Conservation (phyloP, 1,140 invertebrate genomes). For the Drosophila grimshawi region DNA sequence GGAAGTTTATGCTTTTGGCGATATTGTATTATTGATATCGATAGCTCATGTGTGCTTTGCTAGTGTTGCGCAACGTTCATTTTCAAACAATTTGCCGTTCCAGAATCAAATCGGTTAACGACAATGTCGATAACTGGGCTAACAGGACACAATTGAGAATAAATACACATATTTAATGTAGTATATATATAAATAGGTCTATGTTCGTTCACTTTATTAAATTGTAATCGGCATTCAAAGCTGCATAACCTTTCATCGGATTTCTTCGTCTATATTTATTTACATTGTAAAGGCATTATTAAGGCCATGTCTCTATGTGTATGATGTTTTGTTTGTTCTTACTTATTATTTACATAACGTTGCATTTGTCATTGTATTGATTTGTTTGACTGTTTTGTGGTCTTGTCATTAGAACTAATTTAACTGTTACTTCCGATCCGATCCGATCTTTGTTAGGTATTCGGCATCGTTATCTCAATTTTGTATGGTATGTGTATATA, state of each 20-base stretch:
- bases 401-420: slow-evolving; percentile 65
- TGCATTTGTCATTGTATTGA: slow-evolving; percentile 55
- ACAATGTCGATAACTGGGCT: slow-evolving; percentile 32
- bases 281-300: slow-evolving; percentile 62
- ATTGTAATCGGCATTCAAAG: slow-evolving; percentile 38
- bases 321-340: slow-evolving; percentile 34
- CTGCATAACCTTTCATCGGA: slow-evolving; percentile 23
- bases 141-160: background rate
- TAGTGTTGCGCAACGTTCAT: slow-evolving; percentile 20
- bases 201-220: slow-evolving; percentile 48
- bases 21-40: slow-evolving; percentile 3
- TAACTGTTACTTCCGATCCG: slow-evolving; percentile 47
- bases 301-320: slow-evolving; percentile 40
- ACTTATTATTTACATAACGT: slow-evolving; percentile 47
- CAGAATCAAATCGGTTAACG: slow-evolving; percentile 17
- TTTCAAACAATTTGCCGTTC: slow-evolving; percentile 7
- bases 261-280: slow-evolving; percentile 35
- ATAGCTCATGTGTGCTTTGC: background rate
- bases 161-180: background rate
- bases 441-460: slow-evolving; percentile 7
- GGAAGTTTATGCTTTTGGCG: background rate
- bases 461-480: slow-evolving; percentile 15
- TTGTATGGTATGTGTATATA: slow-evolving; percentile 34
- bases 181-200: slow-evolving; percentile 16
- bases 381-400: slow-evolving; percentile 58